phyloP scores from a whole-genome alignment of 2,113 vertebrate genomes.

The Aramus guarauna region DNA sequence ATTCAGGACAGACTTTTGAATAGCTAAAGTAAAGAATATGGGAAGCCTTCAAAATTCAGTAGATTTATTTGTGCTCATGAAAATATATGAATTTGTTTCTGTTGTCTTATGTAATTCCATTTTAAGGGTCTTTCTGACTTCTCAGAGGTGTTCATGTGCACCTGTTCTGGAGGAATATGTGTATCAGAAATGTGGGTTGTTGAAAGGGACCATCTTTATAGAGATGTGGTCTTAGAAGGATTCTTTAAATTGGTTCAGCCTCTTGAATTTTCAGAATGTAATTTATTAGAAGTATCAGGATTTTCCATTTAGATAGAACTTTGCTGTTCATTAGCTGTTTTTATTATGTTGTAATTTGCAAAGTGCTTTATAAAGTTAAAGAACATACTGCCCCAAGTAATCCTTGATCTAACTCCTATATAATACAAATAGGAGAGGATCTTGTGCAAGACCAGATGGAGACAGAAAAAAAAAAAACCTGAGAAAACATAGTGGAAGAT shows the following conservation, averaged over 20 bases:
- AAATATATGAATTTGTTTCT: not conserved
- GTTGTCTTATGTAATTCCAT: not conserved
- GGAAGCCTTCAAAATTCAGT: not conserved
- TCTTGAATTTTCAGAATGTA: not conserved
- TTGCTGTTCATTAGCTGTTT: not conserved
- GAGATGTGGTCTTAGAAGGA: no score
- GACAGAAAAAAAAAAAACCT: no score
- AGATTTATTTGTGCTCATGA: not conserved
- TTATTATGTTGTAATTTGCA: not conserved
- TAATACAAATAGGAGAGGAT: not conserved
- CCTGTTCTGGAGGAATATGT: not conserved
- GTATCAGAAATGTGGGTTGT: not conserved
- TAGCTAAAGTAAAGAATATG: not conserved
- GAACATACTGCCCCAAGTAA: not conserved
- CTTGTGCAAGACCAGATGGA: not conserved
- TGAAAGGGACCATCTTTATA: not conserved
- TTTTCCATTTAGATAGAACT: not conserved
- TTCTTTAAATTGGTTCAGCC: not conserved
- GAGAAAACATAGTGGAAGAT: not conserved
- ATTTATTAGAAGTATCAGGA: not conserved
- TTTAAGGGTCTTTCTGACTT: not conserved
- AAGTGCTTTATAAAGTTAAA: not conserved
- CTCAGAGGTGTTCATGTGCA: not conserved
- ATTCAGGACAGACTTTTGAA: not conserved
- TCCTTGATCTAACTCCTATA: not conserved